A percentile compares a stretch with the other conserved stretches of the same genome.
These are phyloP conservation scores for Pipra filicauda DNA, from an alignment of 2,113 vertebrate genomes.

Conservation along the genomic window DNA sequence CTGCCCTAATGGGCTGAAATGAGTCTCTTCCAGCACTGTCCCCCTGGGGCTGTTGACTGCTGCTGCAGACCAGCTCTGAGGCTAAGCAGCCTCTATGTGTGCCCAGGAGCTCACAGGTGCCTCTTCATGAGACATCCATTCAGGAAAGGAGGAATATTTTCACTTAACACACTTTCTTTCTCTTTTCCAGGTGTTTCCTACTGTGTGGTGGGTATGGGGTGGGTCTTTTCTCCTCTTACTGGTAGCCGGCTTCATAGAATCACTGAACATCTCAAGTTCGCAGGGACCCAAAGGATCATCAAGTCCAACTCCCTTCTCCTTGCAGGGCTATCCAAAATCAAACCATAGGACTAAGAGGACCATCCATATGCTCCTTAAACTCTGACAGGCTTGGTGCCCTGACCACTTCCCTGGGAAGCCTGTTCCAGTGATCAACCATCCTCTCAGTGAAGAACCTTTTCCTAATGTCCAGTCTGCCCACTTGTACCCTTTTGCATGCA, in stretches of 20 bases:
- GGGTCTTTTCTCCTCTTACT: background rate
- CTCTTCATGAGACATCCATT: background rate
- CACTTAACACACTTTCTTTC: background rate
- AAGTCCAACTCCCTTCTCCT: background rate
- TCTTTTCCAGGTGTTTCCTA: background rate
- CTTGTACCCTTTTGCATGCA: background rate
- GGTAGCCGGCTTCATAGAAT: background rate
- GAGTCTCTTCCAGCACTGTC: background rate
- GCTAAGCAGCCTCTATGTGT: background rate
- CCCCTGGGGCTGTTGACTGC: background rate
- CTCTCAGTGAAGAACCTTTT: background rate
- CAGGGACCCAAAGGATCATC: background rate
- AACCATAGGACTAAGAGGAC: background rate
- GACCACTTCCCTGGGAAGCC: background rate
- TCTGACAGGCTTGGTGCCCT: background rate
- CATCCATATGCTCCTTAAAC: background rate
- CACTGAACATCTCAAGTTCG: background rate
- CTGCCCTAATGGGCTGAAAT: background rate
- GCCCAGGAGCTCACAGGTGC: background rate
- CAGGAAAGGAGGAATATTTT: background rate
- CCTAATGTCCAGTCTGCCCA: background rate
- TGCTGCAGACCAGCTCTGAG: background rate
- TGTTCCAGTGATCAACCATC: background rate
- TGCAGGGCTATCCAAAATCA: background rate
- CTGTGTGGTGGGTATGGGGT: background rate